phyloP scores from a whole-genome alignment of 2,888 invertebrate species.

The Sinotaia quadrata region DNA sequence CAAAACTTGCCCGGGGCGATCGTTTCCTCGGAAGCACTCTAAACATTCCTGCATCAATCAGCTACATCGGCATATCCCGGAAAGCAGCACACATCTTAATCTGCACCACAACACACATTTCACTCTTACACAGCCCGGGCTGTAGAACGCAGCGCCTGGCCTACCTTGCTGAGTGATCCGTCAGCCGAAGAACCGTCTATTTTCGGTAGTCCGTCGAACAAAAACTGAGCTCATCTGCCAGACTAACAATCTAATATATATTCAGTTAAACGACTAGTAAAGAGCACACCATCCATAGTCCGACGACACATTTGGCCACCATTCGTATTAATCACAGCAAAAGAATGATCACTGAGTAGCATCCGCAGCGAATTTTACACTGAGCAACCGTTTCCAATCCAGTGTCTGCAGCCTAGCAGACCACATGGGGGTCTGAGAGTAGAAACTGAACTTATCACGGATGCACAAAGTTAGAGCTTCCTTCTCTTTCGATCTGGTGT shows the following conservation, averaged over 20 bases:
- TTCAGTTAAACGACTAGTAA: no score
- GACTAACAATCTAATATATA: no score
- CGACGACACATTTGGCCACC: no score
- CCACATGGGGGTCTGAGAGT: constrained; percentile 25
- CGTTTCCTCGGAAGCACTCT: neutral
- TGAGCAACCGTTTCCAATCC: constrained; percentile 29
- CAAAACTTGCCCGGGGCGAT: neutral
- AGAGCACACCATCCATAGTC: no score
- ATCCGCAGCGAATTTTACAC: constrained; percentile 17
- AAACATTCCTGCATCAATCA: constrained; percentile 1
- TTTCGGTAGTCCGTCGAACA: constrained; percentile 16
- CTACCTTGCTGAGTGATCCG: constrained; percentile 17
- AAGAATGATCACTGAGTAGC: constrained; percentile 16
- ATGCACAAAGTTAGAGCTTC: constrained; percentile 7
- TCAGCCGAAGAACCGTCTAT: constrained; percentile 27
- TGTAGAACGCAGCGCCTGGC: constrained; percentile 19
- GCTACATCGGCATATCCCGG: neutral
- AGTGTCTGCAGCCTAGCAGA: constrained; percentile 24
- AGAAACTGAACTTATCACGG: constrained; percentile 19
- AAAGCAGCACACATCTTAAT: neutral
- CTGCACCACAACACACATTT: constrained; percentile 10
- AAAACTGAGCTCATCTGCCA: no score
- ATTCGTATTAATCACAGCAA: constrained; percentile 15
- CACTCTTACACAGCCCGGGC: constrained; percentile 8
- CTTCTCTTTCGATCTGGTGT: constrained; percentile 5